Evolutionary conservation across 2,888 invertebrate species (phyloP), one percentile per base, ranked within the genome.

Genomic region (Parnassius mnemosyne): DNA sequence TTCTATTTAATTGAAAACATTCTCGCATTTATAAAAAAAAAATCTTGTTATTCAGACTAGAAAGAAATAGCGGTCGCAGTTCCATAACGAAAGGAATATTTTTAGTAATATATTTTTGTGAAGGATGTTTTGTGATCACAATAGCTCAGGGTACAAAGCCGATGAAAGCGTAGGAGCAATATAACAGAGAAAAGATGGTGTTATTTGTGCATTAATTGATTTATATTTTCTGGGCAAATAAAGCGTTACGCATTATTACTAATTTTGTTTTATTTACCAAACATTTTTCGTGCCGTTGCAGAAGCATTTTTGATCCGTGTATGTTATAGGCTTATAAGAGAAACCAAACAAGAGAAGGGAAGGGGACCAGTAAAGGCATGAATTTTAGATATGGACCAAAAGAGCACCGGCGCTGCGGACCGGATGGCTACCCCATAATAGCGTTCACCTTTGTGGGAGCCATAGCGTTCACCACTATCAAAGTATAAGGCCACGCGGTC

Each of bases 151-250:
- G 49, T 13, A 49, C 7, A 43, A 51, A 34, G 12, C 9, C 12
- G 49, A 13, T 62, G 60, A 60, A 44, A 44, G 62, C 74, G 75
- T 73, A 78, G 66, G 65, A 68, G 71, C 77, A 80, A 79, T 79
- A 79, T 84, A 77, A 79, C 75, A 74, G 79, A 70, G 74, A 62
- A 75, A 62, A 75, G 79, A 80, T 82, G 81, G 78, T 83, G 82
- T 80, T 87, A 84, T 87, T 85, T 84, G 87, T 85, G 84, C 85
- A 87, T 85, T 84, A 80, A 86, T 89, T 87, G 73, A 85, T 89
- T 89, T 89, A 84, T 90, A 89, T 89, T 87, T 87, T 86, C 87
- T 87, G 89, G 90, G 89, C 87, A 85, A 90, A 88, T 90, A 90
- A 90, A 90, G 87, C 84, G 84, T 84, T 89, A 83, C 85, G 84